Percentiles rank a stretch among this genome's conserved stretches.
Evolutionary conservation across 2,113 vertebrate species (phyloP).

Genomic region (Pelvicachromis taeniatus): DNA sequence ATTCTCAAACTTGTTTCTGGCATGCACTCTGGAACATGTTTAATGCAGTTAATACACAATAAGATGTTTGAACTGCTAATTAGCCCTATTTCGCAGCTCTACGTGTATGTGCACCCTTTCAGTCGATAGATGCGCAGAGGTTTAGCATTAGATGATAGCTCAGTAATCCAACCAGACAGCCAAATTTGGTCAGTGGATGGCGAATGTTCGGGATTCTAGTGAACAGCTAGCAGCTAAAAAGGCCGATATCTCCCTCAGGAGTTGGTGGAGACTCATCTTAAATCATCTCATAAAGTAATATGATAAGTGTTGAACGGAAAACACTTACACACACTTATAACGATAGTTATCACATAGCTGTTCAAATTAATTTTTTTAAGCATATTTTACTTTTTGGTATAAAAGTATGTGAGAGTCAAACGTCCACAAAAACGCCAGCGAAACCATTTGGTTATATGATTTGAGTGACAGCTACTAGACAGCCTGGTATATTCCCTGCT

Average conservation of each 20-base stretch:
- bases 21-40: neutral
- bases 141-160: neutral
- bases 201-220: neutral
- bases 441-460: neutral
- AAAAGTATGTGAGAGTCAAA: neutral
- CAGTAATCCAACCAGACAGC: neutral
- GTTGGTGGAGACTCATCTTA: neutral
- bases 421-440: neutral
- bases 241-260: neutral
- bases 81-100: neutral
- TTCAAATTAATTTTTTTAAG: neutral
- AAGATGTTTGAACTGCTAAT: neutral
- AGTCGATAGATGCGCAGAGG: accelerated
- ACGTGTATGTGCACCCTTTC: neutral
- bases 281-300: neutral
- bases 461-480: neutral
- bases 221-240: neutral
- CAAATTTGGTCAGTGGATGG: neutral
- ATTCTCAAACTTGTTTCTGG: neutral
- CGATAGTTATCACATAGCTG: neutral
- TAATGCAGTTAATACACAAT: neutral
- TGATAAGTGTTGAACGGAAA: neutral
- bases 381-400: neutral
- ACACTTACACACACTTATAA: too few species aligned
- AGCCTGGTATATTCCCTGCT: neutral